Evolutionary conservation across 1,140 invertebrate genomes (phyloP), one percentile per base, ranked within the genome.

Genomic region (Adoxophyes honmai): DNA sequence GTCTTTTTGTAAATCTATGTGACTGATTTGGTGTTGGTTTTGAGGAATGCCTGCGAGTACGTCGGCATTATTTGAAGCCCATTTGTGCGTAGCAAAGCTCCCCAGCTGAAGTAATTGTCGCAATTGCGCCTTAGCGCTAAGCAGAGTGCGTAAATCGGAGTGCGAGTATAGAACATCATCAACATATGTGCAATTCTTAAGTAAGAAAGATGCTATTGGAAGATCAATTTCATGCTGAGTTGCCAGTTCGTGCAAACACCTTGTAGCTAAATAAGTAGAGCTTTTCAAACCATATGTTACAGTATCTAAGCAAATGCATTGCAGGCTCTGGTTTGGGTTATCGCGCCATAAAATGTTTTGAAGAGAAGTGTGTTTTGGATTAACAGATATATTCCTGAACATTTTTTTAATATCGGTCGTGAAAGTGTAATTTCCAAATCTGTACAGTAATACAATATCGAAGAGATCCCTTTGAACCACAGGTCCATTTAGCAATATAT

Each of bases 101-200:
- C 36, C 36, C 1, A 9, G 9, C 0, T 13, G 28, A 7, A 55
- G 14, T 1, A 55, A 33, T 15, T 55, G n/a, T 5, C 36, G 0
- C 11, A 55, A 4, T 9, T 39, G 53, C 8, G 10, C 1, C 14
- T 55, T 55, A 1, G 53, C 36, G 13, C 33, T 18, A 28, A 52
- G 11, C 34, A 57, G 18, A 14, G 16, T 21, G 13, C 42, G 2
- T 9, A 57, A 33, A 53, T 55, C 18, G 33, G 38, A 38, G 13
- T 34, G n/a, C 2, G 52, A 18, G 38, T 52, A 60, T 11, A 61
- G 18, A 33, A 63, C 28, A 13, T 63, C 61, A 42, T 63, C 61
- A 33, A 58, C 56, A 59, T 63, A 63, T 1, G 15, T 59, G 18
- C 42, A 51, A 34, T 59, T 58, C 39, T 39, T 63, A 18, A 63